Evolutionary conservation across 2,113 vertebrate species (phyloP).

Genomic region (Phylloscopus trochilus): DNA sequence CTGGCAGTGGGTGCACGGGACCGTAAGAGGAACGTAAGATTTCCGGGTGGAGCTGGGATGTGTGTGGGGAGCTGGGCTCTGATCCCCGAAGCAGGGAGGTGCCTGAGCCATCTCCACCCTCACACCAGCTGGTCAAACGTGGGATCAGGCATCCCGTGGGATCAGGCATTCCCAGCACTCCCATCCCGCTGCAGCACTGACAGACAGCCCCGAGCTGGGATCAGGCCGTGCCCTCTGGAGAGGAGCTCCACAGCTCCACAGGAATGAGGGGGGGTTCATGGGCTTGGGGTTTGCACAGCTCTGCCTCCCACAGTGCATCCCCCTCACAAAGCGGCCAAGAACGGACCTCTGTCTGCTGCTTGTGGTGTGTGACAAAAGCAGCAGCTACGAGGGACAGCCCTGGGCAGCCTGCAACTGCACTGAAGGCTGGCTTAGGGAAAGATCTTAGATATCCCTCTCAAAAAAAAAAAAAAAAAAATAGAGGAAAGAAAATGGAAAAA

Average conservation of each 20-base stretch:
- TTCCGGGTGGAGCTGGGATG: background rate
- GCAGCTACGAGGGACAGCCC: background rate
- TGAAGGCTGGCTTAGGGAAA: background rate
- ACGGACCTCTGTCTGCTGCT: background rate
- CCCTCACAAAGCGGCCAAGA: background rate
- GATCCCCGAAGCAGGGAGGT: background rate
- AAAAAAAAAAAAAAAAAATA: no score
- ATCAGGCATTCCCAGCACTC: background rate
- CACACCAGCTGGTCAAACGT: background rate
- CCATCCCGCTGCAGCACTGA: rapidly evolving
- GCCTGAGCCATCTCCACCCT: background rate
- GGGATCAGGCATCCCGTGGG: background rate
- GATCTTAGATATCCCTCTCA: background rate
- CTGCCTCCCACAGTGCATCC: background rate
- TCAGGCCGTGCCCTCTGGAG: rapidly evolving
- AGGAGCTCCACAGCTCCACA: rapidly evolving
- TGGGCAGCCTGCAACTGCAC: background rate
- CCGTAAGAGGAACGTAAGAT: rapidly evolving
- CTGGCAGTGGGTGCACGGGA: background rate
- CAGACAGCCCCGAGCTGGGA: rapidly evolving
- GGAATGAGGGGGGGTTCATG: rapidly evolving
- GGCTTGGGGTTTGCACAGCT: background rate
- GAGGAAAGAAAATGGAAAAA: background rate
- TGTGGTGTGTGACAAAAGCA: background rate
- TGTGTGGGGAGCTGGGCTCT: background rate